phyloP scores from a whole-genome alignment of 2,113 vertebrate species.

The Pollachius pollachius region DNA sequence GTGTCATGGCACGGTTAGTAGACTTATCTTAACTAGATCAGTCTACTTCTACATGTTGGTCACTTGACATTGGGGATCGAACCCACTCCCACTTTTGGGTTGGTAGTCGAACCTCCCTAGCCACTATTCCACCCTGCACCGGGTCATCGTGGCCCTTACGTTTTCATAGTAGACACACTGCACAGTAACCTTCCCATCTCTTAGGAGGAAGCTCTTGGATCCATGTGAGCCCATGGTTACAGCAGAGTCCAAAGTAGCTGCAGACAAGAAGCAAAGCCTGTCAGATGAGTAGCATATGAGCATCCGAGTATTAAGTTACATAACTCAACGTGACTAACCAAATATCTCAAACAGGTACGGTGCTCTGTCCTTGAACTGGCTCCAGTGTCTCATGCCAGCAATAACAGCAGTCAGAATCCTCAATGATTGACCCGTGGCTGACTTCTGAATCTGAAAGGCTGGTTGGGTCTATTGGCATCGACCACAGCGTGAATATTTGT shows the following conservation, averaged over 20 bases:
- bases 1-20: too few relatives aligned
- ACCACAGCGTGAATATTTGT: not conserved
- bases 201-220: constrained; percentile 90
- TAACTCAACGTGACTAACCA: constrained; percentile 71
- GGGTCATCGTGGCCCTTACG: constrained; percentile 67
- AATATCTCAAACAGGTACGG: constrained; percentile 87
- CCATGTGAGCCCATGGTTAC: constrained; percentile 81
- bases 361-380: constrained; percentile 78
- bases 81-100: too few relatives aligned
- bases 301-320: too few relatives aligned
- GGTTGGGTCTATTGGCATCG: constrained; percentile 53
- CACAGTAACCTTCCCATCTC: constrained; percentile 82
- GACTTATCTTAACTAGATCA: too few relatives aligned
- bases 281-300: constrained; percentile 4
- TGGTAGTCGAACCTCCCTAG: too few relatives aligned
- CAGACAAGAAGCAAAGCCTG: constrained; percentile 21
- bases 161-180: constrained; percentile 92
- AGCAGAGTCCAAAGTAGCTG: constrained; percentile 91
- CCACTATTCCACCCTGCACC: too few relatives aligned
- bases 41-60: too few relatives aligned
- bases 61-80: too few relatives aligned
- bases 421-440: constrained; percentile 76
- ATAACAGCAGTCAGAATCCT: constrained; percentile 87
- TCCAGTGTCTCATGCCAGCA: constrained; percentile 90
- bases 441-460: constrained; percentile 54